Base-by-base conservation (phyloP, 1,140 invertebrate genomes). In the Ceratina japonica region DNA sequence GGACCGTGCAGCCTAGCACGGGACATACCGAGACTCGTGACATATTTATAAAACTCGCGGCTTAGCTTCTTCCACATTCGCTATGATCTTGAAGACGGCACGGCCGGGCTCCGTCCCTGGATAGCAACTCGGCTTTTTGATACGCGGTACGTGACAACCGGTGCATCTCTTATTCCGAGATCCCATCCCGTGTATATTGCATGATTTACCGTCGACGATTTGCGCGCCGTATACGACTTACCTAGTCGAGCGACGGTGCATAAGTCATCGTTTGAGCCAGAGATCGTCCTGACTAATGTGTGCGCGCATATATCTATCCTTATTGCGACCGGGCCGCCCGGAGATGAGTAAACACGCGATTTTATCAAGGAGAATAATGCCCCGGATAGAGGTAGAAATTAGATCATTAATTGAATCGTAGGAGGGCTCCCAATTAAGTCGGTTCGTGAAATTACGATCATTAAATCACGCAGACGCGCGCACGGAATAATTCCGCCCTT, bases 11-110 rank as follows among this genome's bases (percentile, higher is more conserved):
- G 73, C 82, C 65, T 59, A 56, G 37, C 37, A 10, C n/a, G 37
- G 59, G 51, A 52, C 51, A 27, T 61, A 61, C 44, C 37, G 27
- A 22, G 63, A 59, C 79, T 85, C 61, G 80, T 84, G 75, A 84
- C 81, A 81, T 81, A 84, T 85, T 85, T 82, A 85, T 85, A 85
- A 78, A 84, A 81, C 70, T 70, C 68, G 16, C 64, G 68, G 73
- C 74, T 75, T 66, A 18, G 31, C 49, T 74, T 64, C 64, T 52
- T 63, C 56, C 13, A 37, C 54, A 66, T 80, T 71, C 64, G 63
- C 75, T 81, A 71, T 72, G 69, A 74, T 85, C 59, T 61, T 58
- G 24, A 78, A 59, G 51, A 37, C 20, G 52, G n/a, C 27, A 31
- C 27, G 52, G 37, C 54, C 70, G 69, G 72, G 54, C 68, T 80